Conservation (phyloP, 2,888 invertebrate genomes). For the Meliscaeva auricollis region DNA sequence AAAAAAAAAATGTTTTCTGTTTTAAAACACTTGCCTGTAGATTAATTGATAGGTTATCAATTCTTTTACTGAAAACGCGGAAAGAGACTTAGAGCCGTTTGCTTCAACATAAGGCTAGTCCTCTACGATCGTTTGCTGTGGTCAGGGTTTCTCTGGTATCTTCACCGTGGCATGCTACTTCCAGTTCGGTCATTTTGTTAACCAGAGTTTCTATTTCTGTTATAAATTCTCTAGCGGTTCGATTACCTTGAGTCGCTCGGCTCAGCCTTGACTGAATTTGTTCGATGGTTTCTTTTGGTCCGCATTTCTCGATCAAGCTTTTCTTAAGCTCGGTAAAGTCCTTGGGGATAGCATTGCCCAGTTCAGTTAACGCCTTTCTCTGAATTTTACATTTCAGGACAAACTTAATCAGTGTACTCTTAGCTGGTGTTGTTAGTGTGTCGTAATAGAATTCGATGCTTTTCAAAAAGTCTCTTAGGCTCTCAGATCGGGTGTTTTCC, state of each 20-base stretch:
- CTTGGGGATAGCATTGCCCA: background rate
- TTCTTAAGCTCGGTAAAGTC: background rate
- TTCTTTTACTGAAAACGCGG: too few relatives aligned
- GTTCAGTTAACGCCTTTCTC: slow-evolving; percentile 7
- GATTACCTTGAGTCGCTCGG: background rate
- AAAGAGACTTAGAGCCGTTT: too few relatives aligned
- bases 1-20: too few relatives aligned
- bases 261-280: background rate
- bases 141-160: background rate
- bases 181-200: slow-evolving; percentile 6
- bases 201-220: slow-evolving; percentile 16
- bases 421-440: background rate
- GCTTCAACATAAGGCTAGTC: too few relatives aligned
- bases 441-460: slow-evolving; percentile 29
- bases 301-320: background rate
- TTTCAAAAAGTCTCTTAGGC: slow-evolving; percentile 26
- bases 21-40: too few relatives aligned
- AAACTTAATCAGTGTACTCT: slow-evolving; percentile 5
- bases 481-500: slow-evolving; percentile 20
- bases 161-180: slow-evolving; percentile 8
- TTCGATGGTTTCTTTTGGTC: slow-evolving; percentile 1
- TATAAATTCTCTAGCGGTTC: background rate
- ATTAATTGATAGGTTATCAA: too few relatives aligned
- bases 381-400: slow-evolving; percentile 19
- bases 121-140: background rate